phyloP scores from a whole-genome alignment of 2,888 invertebrate genomes.

The Cheilosia pagana region DNA sequence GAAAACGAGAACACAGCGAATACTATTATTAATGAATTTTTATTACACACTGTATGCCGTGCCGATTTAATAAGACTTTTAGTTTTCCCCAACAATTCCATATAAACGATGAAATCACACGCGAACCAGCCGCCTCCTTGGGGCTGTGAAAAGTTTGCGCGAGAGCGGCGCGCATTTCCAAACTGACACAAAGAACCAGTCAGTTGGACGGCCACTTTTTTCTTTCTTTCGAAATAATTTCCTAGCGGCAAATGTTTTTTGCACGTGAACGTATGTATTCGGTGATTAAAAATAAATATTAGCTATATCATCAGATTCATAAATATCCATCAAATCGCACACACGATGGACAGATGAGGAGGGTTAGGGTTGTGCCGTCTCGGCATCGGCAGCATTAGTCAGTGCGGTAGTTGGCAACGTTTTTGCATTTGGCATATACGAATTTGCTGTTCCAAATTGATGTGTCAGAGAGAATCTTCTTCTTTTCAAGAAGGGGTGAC shows the following conservation, averaged over 20 bases:
- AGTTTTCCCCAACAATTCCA: constrained; percentile 35
- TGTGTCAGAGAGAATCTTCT: constrained; percentile 31
- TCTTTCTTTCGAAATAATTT: constrained; percentile 7
- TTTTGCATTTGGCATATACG: constrained; percentile 37
- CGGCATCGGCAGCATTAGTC: constrained; percentile 44
- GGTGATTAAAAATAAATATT: constrained; percentile 69
- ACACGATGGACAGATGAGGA: neutral
- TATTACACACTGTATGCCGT: constrained; percentile 49
- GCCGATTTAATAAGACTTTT: constrained; percentile 37
- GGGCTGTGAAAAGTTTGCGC: constrained; percentile 42
- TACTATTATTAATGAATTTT: constrained; percentile 37
- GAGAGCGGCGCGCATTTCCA: constrained; percentile 41
- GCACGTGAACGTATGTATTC: constrained; percentile 35
- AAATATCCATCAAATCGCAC: constrained; percentile 61
- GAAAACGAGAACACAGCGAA: constrained; percentile 23
- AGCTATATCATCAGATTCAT: constrained; percentile 62
- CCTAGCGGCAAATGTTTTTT: constrained; percentile 33
- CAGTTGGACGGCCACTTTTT: constrained; percentile 17
- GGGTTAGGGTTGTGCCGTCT: constrained; percentile 1
- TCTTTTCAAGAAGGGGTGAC: constrained; percentile 40
- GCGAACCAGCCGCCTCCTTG: constrained; percentile 39
- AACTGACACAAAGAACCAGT: constrained; percentile 48
- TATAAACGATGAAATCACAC: constrained; percentile 56
- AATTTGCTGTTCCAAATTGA: constrained; percentile 11
- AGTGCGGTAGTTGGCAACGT: constrained; percentile 3